phyloP scores from a whole-genome alignment of 2,888 invertebrate genomes.

The Formica aserva region DNA sequence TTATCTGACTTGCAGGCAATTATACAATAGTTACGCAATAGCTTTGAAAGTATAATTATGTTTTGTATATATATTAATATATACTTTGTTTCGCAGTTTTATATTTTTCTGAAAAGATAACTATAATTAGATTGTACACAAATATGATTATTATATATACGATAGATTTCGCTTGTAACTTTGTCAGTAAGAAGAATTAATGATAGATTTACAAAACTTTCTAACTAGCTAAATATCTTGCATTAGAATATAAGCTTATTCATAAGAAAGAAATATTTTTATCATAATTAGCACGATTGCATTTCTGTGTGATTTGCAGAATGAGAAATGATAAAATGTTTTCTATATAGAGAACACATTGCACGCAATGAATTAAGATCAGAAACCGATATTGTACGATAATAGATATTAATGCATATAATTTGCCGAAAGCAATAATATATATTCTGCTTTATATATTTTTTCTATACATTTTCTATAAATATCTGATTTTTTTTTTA shows the following conservation, averaged over 20 bases:
- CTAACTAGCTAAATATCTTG: conserved; percentile 23
- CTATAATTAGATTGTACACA: conserved; percentile 31
- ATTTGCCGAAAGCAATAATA: conserved; percentile 22
- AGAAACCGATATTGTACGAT: neutral
- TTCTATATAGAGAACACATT: neutral
- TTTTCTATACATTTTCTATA: conserved; percentile 17
- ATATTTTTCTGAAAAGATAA: conserved; percentile 10
- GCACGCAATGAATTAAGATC: conserved; percentile 12
- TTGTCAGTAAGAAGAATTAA: conserved; percentile 14
- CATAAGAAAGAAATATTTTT: neutral
- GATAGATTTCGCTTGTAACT: neutral
- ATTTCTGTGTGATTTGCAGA: neutral
- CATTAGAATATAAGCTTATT: conserved; percentile 6
- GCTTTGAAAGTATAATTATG: conserved; percentile 31
- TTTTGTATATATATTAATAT: conserved; percentile 35
- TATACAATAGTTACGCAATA: conserved; percentile 35
- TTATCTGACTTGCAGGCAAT: conserved; percentile 31
- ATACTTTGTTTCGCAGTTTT: conserved; percentile 8
- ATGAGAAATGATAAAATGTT: neutral
- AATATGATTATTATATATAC: conserved; percentile 14
- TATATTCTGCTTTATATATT: neutral
- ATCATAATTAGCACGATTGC: neutral
- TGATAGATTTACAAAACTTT: conserved; percentile 24
- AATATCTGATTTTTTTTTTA: neutral
- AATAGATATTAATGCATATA: neutral